Evolutionary conservation across 2,113 vertebrate genomes (phyloP), one percentile per base, ranked within the genome.

Genomic region (Abramis brama): DNA sequence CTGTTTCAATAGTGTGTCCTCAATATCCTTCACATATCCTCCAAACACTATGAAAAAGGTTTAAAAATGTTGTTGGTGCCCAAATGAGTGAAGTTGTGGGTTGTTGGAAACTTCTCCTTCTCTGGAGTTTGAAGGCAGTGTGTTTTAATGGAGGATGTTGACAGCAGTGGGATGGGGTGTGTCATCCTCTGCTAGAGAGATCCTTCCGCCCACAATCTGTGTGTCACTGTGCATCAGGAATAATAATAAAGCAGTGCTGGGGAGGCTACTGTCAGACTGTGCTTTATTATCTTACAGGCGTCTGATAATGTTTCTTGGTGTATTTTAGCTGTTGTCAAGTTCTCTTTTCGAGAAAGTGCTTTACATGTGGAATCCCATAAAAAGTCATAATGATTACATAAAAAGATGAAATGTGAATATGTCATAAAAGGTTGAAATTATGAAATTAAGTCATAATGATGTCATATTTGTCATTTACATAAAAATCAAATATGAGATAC

Each of bases 101-200:
- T 59, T 70, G 19, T 59, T 11, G 9, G 21, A 59, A n/a, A 36
- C 2, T 71, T 39, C 19, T 70, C 30, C 15, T 52, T 19, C 25
- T 30, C 25, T 74, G 21, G 39, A 17, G 5, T 21, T 2, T 25
- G 36, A 33, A 57, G 13, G 8, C 39, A 8, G 43, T 75, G 57
- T 47, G 79, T 82, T 85, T 76, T 55, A 25, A 23, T 45, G 11
- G 81, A 84, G 81, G 76, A 88, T 84, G 82, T 84, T 86, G 59
- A 80, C 4, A 36, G 30, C 23, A 59, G 27, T 79, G 12, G 57
- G 45, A 12, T 55, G 25, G 81, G 81, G 80, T 78, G 81, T 70
- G 81, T 27, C 43, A 84, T 74, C 75, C 82, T 82, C 70, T 82
- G 39, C 17, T 62, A 77, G 27, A 33, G 21, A 33, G 71, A 39